Percentiles rank a stretch among this genome's conserved stretches.
These are phyloP conservation scores for Phymorhynchus buccinoides DNA, from an alignment of 1,140 invertebrate genomes.

Conservation along the genomic window DNA sequence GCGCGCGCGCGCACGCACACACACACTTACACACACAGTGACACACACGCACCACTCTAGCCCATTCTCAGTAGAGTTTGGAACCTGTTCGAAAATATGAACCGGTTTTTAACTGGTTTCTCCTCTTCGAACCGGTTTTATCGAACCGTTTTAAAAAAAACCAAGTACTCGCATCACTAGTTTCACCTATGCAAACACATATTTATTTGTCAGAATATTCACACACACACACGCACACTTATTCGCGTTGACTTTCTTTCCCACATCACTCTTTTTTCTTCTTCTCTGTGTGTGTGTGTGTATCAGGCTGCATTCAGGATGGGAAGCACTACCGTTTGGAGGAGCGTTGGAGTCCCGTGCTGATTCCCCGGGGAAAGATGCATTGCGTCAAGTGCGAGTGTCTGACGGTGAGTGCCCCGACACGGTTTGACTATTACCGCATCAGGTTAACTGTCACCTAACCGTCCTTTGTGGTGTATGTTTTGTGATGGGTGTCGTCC, in stretches of 20 bases:
- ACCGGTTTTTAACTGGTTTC: too few relatives aligned
- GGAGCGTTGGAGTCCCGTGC: slow-evolving; percentile 43
- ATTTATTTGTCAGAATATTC: not conserved
- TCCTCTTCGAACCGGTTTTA: too few relatives aligned
- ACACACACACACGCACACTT: not conserved
- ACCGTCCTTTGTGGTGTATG: not conserved
- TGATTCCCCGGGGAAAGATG: slow-evolving; percentile 92
- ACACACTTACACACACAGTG: not conserved
- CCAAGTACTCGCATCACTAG: not conserved
- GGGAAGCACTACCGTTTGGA: not conserved
- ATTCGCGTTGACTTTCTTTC: not conserved
- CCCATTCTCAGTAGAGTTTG: too few relatives aligned
- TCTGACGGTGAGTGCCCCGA: slow-evolving; percentile 83
- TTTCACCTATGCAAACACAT: not conserved
- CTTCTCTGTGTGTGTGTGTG: not conserved
- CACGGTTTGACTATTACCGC: too few relatives aligned
- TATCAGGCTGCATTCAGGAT: slow-evolving; percentile 7
- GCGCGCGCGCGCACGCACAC: not conserved
- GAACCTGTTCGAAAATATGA: too few relatives aligned
- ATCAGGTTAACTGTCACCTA: not conserved
- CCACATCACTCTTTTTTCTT: not conserved
- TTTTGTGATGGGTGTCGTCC: too few relatives aligned
- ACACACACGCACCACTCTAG: too few relatives aligned
- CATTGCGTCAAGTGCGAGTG: slow-evolving; percentile 95
- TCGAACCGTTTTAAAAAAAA: too few relatives aligned